Percentiles rank a stretch among this genome's conserved stretches.
These are phyloP conservation scores for Probaryconus sp. DNA, from an alignment of 1,140 invertebrate species.

Conservation along the genomic window DNA sequence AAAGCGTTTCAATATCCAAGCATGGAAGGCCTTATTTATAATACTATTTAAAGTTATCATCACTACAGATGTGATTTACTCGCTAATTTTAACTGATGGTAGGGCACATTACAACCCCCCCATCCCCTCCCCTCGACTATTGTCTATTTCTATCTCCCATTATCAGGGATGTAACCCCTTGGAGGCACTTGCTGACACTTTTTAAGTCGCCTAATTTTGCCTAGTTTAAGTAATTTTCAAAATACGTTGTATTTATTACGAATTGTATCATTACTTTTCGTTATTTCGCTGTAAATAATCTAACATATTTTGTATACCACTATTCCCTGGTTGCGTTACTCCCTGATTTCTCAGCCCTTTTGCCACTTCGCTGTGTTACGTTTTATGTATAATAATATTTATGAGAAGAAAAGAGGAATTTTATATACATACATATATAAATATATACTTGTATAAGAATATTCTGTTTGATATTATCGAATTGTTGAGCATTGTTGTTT, in stretches of 20 bases:
- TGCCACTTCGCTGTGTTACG: conserved; percentile 71
- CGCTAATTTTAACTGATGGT: conserved; percentile 37
- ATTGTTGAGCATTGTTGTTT: conserved; percentile 78
- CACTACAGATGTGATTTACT: conserved; percentile 48
- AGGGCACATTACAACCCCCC: conserved; percentile 29
- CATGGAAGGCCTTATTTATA: conserved; percentile 55
- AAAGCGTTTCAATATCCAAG: conserved; percentile 20
- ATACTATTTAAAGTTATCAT: conserved; percentile 46
- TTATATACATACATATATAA: conserved; percentile 61
- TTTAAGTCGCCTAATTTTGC: conserved; percentile 7
- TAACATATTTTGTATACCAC: conserved; percentile 11
- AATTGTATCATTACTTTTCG: conserved; percentile 20
- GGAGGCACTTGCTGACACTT: not conserved
- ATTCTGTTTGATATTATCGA: conserved; percentile 77
- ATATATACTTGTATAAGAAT: conserved; percentile 66
- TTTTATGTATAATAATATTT: conserved; percentile 75
- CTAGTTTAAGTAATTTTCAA: conserved; percentile 4
- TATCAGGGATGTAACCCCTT: conserved; percentile 15
- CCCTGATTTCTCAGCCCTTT: conserved; percentile 17
- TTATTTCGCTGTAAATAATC: conserved; percentile 39
- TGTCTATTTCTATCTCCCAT: conserved; percentile 15
- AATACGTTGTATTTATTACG: conserved; percentile 8
- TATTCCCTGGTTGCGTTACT: conserved; percentile 11
- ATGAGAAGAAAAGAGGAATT: conserved; percentile 47
- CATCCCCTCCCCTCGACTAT: not conserved